Conservation (phyloP, 37 sponge, comb jelly and placozoan genomes). For the Bolinopsis microptera region DNA sequence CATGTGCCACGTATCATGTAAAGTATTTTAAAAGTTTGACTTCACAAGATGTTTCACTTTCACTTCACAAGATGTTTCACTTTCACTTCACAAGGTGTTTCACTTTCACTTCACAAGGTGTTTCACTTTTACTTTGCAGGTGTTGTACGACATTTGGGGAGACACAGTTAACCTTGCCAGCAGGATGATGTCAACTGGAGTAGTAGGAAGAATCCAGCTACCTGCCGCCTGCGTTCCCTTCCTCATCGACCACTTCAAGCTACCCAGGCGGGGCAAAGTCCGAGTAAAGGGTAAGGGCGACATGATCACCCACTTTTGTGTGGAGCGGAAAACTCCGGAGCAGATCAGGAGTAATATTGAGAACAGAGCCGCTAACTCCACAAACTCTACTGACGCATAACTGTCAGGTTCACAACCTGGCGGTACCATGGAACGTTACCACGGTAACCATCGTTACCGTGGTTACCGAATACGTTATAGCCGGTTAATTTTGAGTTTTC, state of each 20-base stretch:
- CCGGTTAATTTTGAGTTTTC: neutral
- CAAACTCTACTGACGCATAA: neutral
- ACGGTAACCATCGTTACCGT: too few relatives aligned
- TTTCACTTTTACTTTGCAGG: too few relatives aligned
- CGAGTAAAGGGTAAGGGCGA: constrained; percentile 65
- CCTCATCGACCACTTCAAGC: constrained; percentile 63
- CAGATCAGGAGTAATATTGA: constrained; percentile 9
- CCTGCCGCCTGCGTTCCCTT: constrained; percentile 36
- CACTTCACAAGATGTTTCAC: too few relatives aligned
- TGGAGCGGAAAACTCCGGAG: constrained; percentile 29
- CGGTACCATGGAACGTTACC: too few relatives aligned
- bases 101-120: too few relatives aligned
- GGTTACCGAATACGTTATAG: too few relatives aligned
- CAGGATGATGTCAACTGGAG: constrained; percentile 57
- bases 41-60: too few relatives aligned
- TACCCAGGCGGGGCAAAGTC: constrained; percentile 62
- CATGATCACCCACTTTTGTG: constrained; percentile 63
- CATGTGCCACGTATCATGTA: neutral
- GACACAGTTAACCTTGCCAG: constrained; percentile 49
- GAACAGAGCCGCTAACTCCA: neutral
- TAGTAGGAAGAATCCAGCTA: constrained; percentile 15
- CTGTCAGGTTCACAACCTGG: too few relatives aligned
- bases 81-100: too few relatives aligned
- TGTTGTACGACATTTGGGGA: constrained; percentile 60
- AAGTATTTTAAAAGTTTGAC: too few relatives aligned